Conservation (phyloP, 2,888 invertebrate genomes). For the Phalera bucephala region DNA sequence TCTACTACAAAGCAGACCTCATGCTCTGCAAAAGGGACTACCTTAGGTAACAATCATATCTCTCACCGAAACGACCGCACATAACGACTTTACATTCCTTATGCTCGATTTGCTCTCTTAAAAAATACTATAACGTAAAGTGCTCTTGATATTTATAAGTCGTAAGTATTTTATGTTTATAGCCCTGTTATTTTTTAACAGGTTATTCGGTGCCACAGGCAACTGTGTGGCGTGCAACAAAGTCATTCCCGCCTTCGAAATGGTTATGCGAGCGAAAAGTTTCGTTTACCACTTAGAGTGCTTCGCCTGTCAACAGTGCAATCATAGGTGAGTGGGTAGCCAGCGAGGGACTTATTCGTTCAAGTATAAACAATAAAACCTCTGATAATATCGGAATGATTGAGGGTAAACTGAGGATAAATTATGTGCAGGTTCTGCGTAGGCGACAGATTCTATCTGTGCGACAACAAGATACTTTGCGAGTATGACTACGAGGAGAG, state of each 20-base stretch:
- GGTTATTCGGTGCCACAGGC: slow-evolving; percentile 95
- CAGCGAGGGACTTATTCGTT: background rate
- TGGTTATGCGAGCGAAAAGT: slow-evolving; percentile 96
- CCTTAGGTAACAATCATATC: slow-evolving; percentile 85
- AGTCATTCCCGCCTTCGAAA: slow-evolving; percentile 96
- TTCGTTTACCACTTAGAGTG: slow-evolving; percentile 97
- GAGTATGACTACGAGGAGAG: slow-evolving; percentile 97
- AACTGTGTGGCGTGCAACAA: slow-evolving; percentile 96
- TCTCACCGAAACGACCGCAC: background rate
- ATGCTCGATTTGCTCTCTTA: slow-evolving; percentile 32
- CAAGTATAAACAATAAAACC: background rate
- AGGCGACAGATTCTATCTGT: slow-evolving; percentile 95
- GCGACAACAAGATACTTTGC: slow-evolving; percentile 96
- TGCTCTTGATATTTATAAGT: slow-evolving; percentile 48
- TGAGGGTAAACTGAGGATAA: slow-evolving; percentile 1
- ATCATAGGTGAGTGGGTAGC: slow-evolving; percentile 89
- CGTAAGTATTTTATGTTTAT: slow-evolving; percentile 51
- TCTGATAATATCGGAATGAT: slow-evolving; percentile 2
- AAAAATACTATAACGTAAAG: slow-evolving; percentile 46
- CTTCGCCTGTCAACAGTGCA: slow-evolving; percentile 97
- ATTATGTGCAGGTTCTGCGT: slow-evolving; percentile 91
- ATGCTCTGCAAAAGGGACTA: slow-evolving; percentile 96
- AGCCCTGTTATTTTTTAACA: slow-evolving; percentile 69
- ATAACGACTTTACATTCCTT: slow-evolving; percentile 14
- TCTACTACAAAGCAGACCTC: slow-evolving; percentile 95